Percentiles rank a stretch among this genome's conserved stretches.
Conservation (phyloP, 2,888 invertebrate genomes). For the Calameuta idolon region DNA sequence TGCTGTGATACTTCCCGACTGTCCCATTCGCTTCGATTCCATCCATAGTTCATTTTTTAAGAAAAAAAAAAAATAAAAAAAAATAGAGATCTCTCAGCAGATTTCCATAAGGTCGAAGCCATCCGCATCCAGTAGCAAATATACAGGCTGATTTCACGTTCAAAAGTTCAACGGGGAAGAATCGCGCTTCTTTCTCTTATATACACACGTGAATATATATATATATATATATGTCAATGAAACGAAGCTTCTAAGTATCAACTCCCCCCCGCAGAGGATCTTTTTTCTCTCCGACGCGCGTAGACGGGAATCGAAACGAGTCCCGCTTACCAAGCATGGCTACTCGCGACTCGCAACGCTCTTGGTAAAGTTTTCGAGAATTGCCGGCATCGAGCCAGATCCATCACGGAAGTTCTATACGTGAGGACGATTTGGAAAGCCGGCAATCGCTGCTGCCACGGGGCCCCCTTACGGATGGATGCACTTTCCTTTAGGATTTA, state of each 20-base stretch:
- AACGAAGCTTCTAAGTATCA: neutral
- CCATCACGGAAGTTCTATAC: neutral
- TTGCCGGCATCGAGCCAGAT: neutral
- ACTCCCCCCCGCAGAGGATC: neutral
- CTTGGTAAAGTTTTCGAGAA: neutral
- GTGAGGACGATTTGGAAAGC: neutral
- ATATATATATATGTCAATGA: neutral
- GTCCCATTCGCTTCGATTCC: neutral
- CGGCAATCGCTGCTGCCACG: neutral
- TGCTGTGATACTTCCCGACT: slow-evolving; percentile 5
- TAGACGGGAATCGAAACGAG: neutral
- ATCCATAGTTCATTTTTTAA: neutral
- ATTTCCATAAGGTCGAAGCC: neutral
- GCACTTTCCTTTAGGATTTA: neutral
- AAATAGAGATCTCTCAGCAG: neutral
- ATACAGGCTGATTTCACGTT: neutral
- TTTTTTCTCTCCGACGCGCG: neutral
- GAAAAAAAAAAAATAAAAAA: neutral
- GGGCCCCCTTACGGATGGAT: neutral
- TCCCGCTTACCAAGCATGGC: neutral
- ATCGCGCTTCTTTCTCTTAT: neutral
- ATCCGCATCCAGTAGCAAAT: neutral
- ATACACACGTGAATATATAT: neutral
- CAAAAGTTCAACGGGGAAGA: neutral
- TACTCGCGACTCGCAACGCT: neutral